phyloP scores from a whole-genome alignment of 2,113 vertebrate species.

The Sapajus apella region DNA sequence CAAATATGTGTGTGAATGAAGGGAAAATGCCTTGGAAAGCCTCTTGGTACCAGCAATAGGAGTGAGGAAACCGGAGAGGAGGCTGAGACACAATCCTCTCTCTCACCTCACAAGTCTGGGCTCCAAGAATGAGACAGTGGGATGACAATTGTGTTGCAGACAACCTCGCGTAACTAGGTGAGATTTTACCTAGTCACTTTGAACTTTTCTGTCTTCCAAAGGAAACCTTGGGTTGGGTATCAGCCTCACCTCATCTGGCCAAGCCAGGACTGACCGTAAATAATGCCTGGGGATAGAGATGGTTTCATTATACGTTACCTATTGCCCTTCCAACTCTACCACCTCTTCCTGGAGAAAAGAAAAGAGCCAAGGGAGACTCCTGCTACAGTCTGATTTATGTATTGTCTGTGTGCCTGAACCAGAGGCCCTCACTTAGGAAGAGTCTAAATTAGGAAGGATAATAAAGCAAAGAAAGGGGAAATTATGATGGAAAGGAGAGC shows the following conservation, averaged over 20 bases:
- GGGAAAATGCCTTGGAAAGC: not conserved
- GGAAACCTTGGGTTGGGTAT: not conserved
- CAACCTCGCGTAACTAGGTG: accelerated
- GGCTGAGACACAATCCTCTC: not conserved
- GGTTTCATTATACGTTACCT: not conserved
- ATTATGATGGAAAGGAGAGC: not conserved
- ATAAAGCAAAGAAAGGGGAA: not conserved
- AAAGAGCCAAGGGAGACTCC: not conserved
- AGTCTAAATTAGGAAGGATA: not conserved
- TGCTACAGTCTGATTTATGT: not conserved
- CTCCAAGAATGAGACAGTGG: not conserved
- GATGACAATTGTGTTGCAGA: not conserved
- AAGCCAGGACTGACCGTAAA: not conserved
- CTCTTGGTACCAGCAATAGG: not conserved
- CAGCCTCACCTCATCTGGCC: not conserved
- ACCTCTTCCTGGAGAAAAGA: not conserved
- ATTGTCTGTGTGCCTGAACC: not conserved
- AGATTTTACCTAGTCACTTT: not conserved
- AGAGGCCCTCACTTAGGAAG: not conserved
- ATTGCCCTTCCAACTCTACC: not conserved
- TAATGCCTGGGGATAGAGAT: not conserved
- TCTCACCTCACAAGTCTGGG: not conserved
- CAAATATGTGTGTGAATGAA: not conserved
- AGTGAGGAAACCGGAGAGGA: not conserved
- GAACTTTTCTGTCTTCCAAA: not conserved